phyloP scores from a whole-genome alignment of 2,888 invertebrate species.

The Leptinotarsa peninsularis region DNA sequence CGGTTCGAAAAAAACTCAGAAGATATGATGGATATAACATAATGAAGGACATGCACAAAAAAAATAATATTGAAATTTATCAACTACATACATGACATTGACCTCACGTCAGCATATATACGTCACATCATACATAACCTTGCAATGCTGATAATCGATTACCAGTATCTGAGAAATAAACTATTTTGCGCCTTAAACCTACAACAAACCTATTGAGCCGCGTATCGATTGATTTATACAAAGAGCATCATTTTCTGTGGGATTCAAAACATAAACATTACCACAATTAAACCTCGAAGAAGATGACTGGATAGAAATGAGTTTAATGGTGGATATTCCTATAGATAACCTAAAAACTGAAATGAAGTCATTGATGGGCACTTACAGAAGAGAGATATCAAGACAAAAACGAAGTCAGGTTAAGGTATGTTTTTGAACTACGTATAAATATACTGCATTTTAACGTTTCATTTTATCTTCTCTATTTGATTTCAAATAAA shows the following conservation, averaged over 20 bases:
- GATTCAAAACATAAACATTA: constrained; percentile 27
- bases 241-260: constrained; percentile 28
- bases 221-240: constrained; percentile 22
- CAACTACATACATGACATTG: too few species aligned
- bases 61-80: too few species aligned
- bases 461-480: neutral
- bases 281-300: constrained; percentile 27
- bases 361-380: constrained; percentile 28
- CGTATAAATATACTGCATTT: neutral
- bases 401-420: neutral
- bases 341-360: constrained; percentile 15
- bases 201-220: too few species aligned
- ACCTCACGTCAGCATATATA: too few species aligned
- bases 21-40: too few species aligned
- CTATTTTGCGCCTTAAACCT: too few species aligned
- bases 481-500: too few species aligned
- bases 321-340: constrained; percentile 22
- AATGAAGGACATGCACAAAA: too few species aligned
- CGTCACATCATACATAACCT: too few species aligned
- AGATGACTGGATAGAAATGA: constrained; percentile 30
- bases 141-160: too few species aligned
- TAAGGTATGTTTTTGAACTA: neutral
- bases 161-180: too few species aligned
- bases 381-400: constrained; percentile 24
- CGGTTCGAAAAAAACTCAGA: too few species aligned